Evolutionary conservation across 1,140 invertebrate genomes (phyloP).

Genomic region (Nilaparvata lugens): DNA sequence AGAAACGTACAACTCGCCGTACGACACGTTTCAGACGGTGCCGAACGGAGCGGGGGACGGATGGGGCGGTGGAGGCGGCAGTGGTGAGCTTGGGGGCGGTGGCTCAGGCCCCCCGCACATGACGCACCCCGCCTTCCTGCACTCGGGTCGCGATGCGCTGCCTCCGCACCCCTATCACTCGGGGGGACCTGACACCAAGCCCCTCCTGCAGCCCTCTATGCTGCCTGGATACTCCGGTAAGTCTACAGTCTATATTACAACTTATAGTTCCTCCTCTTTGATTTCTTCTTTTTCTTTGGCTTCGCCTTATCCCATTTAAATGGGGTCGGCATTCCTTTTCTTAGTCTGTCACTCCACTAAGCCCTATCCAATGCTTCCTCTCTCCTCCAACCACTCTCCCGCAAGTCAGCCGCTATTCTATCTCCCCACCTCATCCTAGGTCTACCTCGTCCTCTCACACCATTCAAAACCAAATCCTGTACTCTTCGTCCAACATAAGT

Average conservation of each 20-base stretch:
- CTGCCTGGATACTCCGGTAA: slow-evolving; percentile 58
- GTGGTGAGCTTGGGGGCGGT: slow-evolving; percentile 33
- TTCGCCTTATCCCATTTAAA: no score
- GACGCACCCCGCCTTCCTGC: slow-evolving; percentile 48
- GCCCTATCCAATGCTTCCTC: no score
- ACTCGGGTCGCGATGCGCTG: slow-evolving; percentile 25
- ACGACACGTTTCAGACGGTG: slow-evolving; percentile 74
- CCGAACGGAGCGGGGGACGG: slow-evolving; percentile 51
- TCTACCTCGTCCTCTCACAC: no score
- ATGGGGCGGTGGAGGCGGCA: slow-evolving; percentile 37
- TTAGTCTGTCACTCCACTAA: neutral
- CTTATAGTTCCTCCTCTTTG: no score
- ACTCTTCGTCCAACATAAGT: no score
- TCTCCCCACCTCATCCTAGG: no score
- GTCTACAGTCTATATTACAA: no score
- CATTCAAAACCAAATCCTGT: no score
- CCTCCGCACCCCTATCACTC: neutral
- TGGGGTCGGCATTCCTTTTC: no score
- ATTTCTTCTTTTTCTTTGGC: no score
- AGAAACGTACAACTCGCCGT: slow-evolving; percentile 50
- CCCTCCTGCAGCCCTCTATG: slow-evolving; percentile 61
- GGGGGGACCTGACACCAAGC: slow-evolving; percentile 53
- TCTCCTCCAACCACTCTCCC: no score
- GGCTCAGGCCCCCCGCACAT: slow-evolving; percentile 39
- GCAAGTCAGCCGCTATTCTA: no score